A percentile compares a stretch with the other conserved stretches of the same genome.
phyloP scores from a whole-genome alignment of 2,113 vertebrate genomes.

The Orientallactaga bullata region DNA sequence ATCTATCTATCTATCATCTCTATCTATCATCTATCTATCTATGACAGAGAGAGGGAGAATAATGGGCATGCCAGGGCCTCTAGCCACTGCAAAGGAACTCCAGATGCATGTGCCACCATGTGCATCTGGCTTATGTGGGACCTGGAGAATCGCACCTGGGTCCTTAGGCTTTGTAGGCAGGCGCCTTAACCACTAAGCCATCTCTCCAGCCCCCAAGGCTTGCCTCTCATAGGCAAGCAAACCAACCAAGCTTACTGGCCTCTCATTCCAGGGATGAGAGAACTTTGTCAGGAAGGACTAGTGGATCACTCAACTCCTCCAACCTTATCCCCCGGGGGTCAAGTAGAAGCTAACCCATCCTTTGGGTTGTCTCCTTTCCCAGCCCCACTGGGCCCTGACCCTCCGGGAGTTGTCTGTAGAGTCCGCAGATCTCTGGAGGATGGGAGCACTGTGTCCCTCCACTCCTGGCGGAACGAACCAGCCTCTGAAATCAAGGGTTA shows the following conservation, averaged over 20 bases:
- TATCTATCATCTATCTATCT: no score
- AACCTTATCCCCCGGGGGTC: not conserved
- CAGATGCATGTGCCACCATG: no score
- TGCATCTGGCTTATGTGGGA: no score
- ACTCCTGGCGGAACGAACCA: not conserved
- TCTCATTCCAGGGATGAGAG: not conserved
- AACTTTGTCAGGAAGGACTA: not conserved
- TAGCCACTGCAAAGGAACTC: no score
- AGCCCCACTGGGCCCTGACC: not conserved
- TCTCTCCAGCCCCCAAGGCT: no score
- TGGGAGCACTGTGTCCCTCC: not conserved
- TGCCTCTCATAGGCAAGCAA: not conserved
- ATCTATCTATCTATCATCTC: no score
- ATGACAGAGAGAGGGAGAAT: no score
- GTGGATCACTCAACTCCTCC: not conserved
- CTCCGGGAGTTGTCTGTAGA: not conserved
- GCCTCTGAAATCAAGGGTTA: not conserved
- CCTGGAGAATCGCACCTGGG: no score
- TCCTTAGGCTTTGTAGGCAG: no score
- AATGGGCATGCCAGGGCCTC: no score
- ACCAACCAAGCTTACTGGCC: not conserved
- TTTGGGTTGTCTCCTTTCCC: not conserved
- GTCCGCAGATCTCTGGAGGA: not conserved
- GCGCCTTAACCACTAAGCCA: no score
- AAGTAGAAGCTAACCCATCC: not conserved